phyloP scores from a whole-genome alignment of 2,888 invertebrate species.

The Spisula subtruncata region DNA sequence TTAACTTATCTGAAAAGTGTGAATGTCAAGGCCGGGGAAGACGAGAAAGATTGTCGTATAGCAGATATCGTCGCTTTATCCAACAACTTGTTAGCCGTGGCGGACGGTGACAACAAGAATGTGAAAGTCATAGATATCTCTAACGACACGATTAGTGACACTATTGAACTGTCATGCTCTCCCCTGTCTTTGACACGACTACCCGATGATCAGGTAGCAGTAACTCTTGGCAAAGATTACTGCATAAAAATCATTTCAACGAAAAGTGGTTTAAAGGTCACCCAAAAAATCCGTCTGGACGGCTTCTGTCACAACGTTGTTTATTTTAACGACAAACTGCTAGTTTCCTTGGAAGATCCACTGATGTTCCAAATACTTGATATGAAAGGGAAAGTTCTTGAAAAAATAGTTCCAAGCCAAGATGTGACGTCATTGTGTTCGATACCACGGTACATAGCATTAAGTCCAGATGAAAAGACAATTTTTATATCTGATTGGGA shows the following conservation, averaged over 20 bases:
- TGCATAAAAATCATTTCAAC: not conserved
- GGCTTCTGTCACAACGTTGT: not conserved
- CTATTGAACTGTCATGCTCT: not conserved
- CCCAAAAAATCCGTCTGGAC: not conserved
- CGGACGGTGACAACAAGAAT: not conserved
- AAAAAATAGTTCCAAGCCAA: no score
- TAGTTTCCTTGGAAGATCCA: not conserved
- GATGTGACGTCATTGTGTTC: not conserved
- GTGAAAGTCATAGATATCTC: not conserved
- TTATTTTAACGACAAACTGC: not conserved
- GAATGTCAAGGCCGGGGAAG: not conserved
- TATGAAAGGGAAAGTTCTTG: no score
- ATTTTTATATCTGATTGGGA: not conserved
- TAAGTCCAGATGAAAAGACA: constrained; percentile 15
- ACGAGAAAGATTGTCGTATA: not conserved
- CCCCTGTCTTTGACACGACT: not conserved
- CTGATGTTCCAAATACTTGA: not conserved
- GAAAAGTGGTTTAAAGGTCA: not conserved
- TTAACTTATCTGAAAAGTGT: not conserved
- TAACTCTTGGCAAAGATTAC: not conserved
- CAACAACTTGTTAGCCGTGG: not conserved
- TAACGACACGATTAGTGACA: not conserved
- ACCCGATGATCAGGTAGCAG: not conserved
- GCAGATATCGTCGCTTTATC: not conserved
- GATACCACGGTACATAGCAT: not conserved